Base-by-base conservation (phyloP, 2,888 invertebrate species). In the Agriopis leucophaearia region DNA sequence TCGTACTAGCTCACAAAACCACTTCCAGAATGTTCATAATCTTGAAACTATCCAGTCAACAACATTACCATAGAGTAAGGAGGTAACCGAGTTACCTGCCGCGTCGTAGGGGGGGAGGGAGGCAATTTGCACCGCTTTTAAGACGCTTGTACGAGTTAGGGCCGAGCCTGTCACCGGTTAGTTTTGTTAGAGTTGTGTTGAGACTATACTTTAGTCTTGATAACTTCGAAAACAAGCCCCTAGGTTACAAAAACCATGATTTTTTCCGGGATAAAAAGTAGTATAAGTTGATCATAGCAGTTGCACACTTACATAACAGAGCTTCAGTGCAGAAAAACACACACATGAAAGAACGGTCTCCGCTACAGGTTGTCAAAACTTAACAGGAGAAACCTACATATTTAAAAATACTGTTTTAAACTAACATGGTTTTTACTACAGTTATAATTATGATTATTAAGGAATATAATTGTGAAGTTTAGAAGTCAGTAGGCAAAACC, bases 131-230 rank as follows among this genome's bases (percentile, higher is more conserved):
- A 40, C 38, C 47, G 88, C 88, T 88, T 86, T 88, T 87, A 88
- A 81, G 81, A 81, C 72, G 75, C 76, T 79, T 81, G 74, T 83
- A 80, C 74, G 82, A 86, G 85, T 84, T 84, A 83, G 78, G 76
- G 73, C 77, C 79, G 48, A 9, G 48, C 15, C 12, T 58, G 15
- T 58, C 58, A 48, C 57, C 8, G 45, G 10, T 10, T 15, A 10
- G 35, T 5, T 36, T 45, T 15, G 12, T 4, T 9, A 13, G 2
- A 8, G 42, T 12, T 27, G 16, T 8, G 12, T 42, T 56, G n/a
- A 12, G 18, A 44, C n/a, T 27, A 0, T 3, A 8, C 27, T 55
- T 42, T 42, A 55, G 36, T 52, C 36, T 38, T 52, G 36, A 8
- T 15, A 1, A 45, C 15, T 15, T 42, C 12, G 10, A 42, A 42